Percentiles rank a stretch among this genome's conserved stretches.
Evolutionary conservation across 1,140 invertebrate genomes (phyloP).

Genomic region (Aphelenchoides besseyi): DNA sequence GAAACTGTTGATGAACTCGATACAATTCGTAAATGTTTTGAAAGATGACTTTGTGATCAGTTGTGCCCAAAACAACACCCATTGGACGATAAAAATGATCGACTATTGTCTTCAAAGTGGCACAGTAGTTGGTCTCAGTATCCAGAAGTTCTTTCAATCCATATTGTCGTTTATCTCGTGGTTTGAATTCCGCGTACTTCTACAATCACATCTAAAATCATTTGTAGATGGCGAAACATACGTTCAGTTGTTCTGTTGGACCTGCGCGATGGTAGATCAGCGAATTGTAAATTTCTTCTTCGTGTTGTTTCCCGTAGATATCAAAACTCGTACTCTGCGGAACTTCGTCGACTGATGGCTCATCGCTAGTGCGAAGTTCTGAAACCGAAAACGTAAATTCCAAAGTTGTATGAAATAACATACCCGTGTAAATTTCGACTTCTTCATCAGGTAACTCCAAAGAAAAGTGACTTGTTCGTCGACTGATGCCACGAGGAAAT

Average conservation of each 20-base stretch:
- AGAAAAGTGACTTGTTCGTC: background rate
- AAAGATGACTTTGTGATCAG: constrained; percentile 40
- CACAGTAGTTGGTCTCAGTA: constrained; percentile 92
- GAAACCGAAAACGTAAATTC: background rate
- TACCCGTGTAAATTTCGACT: constrained; percentile 14
- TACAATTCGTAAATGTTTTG: constrained; percentile 35
- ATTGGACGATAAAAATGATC: constrained; percentile 74
- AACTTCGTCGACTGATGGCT: background rate
- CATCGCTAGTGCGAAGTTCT: background rate
- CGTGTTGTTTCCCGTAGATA: constrained; percentile 17
- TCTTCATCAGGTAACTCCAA: constrained; percentile 10
- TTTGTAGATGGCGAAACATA: constrained; percentile 22
- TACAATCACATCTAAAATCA: constrained; percentile 20
- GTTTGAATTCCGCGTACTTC: constrained; percentile 44
- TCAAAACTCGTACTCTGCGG: constrained; percentile 5
- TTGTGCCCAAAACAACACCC: constrained; percentile 12
- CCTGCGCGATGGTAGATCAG: constrained; percentile 22
- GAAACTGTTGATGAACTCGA: constrained; percentile 1
- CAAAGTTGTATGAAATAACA: background rate
- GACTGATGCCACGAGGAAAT: background rate
- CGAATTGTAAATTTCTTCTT: constrained; percentile 41
- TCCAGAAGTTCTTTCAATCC: constrained; percentile 90
- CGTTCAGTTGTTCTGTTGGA: background rate
- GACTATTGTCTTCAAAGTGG: constrained; percentile 82
- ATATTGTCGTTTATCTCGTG: constrained; percentile 81